Base-by-base conservation (phyloP, 2,113 vertebrate genomes). In the Vulpes vulpes region DNA sequence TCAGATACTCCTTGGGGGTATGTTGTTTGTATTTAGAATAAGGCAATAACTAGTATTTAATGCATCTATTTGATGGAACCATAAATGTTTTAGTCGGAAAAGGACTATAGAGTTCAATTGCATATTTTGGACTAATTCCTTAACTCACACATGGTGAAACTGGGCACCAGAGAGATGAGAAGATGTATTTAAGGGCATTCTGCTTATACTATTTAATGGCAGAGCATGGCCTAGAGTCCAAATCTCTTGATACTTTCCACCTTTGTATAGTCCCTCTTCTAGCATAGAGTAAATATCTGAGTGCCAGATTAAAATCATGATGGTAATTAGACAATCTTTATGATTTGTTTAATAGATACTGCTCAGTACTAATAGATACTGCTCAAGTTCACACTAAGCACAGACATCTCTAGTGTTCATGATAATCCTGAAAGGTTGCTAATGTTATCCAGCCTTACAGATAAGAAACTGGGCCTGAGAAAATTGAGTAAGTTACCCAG, bases 181-280 rank as follows among this genome's bases (percentile, higher is more conserved):
- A 64, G 4, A 53, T 49, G 20, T 22, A 83, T 55, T 84, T 91
- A 96, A 92, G 8, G 27, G 17, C 16, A 91, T 89, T 16, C 27
- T 4, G 3, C 81, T 89, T 91, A 95, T 32, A 14, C 35, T 80
- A 74, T 55, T 84, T 96, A 87, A 84, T 88, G 81, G 27, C 57
- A 93, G 80, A 95, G 27, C 17, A 83, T 43, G 65, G 38, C 15
- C 64, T 76, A 51, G 19, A 79, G 57, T 67, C 14, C n/a, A 76
- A 32, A 69, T 90, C 23, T 97, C 49, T 83, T 73, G 22, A 67
- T 95, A 92, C 79, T 92, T 96, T 93, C 17, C 7, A 78, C 38
- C 65, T 17, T 76, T 89, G 8, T 89, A 49, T 49, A 85, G 12
- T 79, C 4, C 27, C 71, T 73, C 23, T 79, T 87, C 30, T 83